phyloP scores from a whole-genome alignment of 2,797 vertebrate species.

The Threskiornis aethiopicus region DNA sequence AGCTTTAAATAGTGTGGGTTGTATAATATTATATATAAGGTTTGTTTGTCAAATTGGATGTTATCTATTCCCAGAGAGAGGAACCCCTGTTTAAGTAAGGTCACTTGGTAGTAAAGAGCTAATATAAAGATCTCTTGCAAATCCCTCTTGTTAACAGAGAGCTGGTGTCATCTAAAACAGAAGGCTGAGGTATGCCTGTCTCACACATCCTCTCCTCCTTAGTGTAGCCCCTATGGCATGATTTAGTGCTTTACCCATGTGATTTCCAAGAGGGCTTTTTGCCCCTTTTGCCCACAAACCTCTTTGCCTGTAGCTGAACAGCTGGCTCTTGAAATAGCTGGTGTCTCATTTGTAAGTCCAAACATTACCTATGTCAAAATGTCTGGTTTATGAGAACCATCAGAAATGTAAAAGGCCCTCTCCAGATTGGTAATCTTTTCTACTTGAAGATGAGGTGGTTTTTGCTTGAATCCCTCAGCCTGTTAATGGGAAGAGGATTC shows the following conservation, averaged over 20 bases:
- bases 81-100: background rate
- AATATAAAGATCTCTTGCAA: background rate
- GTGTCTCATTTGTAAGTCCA: background rate
- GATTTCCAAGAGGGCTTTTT: background rate
- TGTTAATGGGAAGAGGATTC: background rate
- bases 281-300: background rate
- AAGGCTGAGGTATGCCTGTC: background rate
- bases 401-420: background rate
- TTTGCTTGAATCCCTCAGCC: background rate
- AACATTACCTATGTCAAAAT: background rate
- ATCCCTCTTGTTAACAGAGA: background rate
- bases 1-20: background rate
- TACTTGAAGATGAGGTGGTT: background rate
- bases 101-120: background rate
- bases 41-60: background rate
- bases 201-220: background rate
- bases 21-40: background rate
- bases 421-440: background rate
- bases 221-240: background rate
- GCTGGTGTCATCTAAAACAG: background rate
- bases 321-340: background rate
- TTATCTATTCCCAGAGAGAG: background rate
- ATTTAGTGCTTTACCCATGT: background rate
- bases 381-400: background rate
- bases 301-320: background rate